Base-by-base conservation (phyloP, 2,888 invertebrate species). In the Chalcis sispes region DNA sequence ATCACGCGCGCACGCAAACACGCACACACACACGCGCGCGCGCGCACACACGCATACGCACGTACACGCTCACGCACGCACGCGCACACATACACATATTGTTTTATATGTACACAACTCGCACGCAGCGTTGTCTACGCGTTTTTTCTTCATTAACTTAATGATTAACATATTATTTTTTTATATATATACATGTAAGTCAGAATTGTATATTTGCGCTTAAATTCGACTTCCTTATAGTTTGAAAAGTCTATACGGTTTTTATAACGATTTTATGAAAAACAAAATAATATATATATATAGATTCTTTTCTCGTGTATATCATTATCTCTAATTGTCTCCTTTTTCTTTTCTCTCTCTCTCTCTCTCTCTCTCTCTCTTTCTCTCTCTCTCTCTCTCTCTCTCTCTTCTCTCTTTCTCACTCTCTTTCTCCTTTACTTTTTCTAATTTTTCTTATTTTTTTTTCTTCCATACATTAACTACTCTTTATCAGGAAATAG, bases 141-240 rank as follows among this genome's bases (percentile, higher is more conserved):
- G 25, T 54, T 67, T 10, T 54, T 40, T 18, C 10, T 62, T n/a
- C 20, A 15, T 56, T 36, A n/a, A n/a, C n/a, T n/a, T n/a, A n/a
- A 58, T 20, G 32, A 36, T 66, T 13, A 18, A 36, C 40, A 20
- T 36, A 7, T 36, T 36, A 7, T 36, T 36, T 36, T n/a, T 50
- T 61, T 27, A 52, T 40, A 42, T 75, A 76, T 72, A 62, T 77
- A 77, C 76, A 77, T 42, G 40, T 61, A 76, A 42, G 72, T 64
- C 67, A 72, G 66, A 67, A 62, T 71, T 56, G 18, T 40, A 52
- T 70, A 65, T 66, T 58, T 71, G 54, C 67, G 54, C 48, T 72
- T 76, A 76, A 67, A 62, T 62, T 72, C n/a, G 15, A 32, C 20
- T 18, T 62, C 61, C 13, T 58, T 54, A 25, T 54, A 59, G 56